Percentiles rank a stretch among this genome's conserved stretches.
These are phyloP conservation scores for Stylophora pistillata DNA, from an alignment of 64 coral and sea anemone genomes.

Conservation along the genomic window DNA sequence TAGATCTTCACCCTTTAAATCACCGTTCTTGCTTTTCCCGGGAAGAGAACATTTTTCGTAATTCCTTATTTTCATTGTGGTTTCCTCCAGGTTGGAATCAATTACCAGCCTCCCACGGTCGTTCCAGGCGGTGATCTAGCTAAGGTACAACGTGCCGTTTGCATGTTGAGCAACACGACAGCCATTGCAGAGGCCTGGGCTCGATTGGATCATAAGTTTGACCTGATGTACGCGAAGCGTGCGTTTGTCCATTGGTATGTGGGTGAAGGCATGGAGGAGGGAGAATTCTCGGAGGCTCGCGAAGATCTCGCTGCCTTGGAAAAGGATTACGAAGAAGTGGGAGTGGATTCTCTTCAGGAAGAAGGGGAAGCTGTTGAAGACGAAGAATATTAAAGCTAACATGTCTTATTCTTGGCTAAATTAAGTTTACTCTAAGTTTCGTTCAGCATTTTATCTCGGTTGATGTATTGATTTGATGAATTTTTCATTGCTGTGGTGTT, in stretches of 20 bases:
- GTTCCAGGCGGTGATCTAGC: conserved; percentile 69
- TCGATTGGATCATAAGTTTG: conserved; percentile 66
- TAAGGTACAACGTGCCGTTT: conserved; percentile 63
- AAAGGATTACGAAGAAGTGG: conserved; percentile 58
- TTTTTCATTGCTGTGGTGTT: no score
- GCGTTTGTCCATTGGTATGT: conserved; percentile 74
- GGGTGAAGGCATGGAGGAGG: conserved; percentile 69
- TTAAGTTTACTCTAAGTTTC: no score
- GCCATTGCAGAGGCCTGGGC: conserved; percentile 65
- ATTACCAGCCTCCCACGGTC: conserved; percentile 67
- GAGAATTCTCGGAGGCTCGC: conserved; percentile 59
- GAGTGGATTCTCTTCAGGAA: conserved; percentile 16
- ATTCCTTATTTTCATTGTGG: background rate
- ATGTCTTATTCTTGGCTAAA: background rate
- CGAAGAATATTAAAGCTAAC: conserved; percentile 28
- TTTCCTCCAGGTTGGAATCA: conserved; percentile 39
- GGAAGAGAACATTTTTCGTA: background rate
- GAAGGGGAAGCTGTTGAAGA: conserved; percentile 14
- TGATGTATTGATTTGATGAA: no score
- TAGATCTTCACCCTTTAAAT: no score
- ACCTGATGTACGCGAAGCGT: conserved; percentile 63
- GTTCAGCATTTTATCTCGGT: no score
- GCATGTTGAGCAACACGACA: conserved; percentile 64
- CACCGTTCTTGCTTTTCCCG: no score
- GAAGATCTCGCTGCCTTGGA: conserved; percentile 57